Base-by-base conservation (phyloP, 2,797 vertebrate species). In the Iguana delicatissima region DNA sequence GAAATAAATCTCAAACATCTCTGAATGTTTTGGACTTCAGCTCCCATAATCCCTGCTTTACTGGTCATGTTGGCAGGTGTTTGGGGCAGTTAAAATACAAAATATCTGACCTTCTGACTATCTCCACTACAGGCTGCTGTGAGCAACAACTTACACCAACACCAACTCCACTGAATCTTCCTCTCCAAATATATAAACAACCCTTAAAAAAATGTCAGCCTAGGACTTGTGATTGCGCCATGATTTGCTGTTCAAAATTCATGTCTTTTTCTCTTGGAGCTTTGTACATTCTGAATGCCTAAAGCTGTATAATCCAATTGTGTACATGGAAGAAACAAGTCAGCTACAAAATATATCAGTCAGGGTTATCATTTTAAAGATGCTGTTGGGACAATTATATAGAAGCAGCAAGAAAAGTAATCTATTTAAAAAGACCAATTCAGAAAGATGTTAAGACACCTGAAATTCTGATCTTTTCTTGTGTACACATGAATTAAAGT, bases 371-470 rank as follows among this genome's bases (percentile, higher is more conserved):
- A 76, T 86, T 92, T 90, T 90, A 89, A 91, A 57, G 42, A 55
- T 12, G 87, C 10, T 22, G 4, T 10, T 67, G 46, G 89, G 85
- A 90, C 4, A 80, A 0, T 0, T 3, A 79, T 0, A 1, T 57
- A 73, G 87, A 69, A 81, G 0, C 57, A 38, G 91, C 0, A 52
- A 86, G 29, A 14, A 20, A 24, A 35, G 18, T 50, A 79, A 6
- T 16, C 42, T 46, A 3, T 46, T 46, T 46, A 46, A 46, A 92
- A 90, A 7, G 0, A 92, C 2, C 12, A 57, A 59, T 80, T 90
- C 85, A 42, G 6, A 94, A 90, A 89, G 82, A 84, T 2, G 0
- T 10, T 87, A 88, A 38, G 85, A 76, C 67, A 91, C 86, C 38
- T 80, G 50, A 90, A 91, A 79, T 29, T 67, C 0, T 83, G 13